Base-by-base conservation (phyloP, 2,797 vertebrate species). In the Mareca strepera region DNA sequence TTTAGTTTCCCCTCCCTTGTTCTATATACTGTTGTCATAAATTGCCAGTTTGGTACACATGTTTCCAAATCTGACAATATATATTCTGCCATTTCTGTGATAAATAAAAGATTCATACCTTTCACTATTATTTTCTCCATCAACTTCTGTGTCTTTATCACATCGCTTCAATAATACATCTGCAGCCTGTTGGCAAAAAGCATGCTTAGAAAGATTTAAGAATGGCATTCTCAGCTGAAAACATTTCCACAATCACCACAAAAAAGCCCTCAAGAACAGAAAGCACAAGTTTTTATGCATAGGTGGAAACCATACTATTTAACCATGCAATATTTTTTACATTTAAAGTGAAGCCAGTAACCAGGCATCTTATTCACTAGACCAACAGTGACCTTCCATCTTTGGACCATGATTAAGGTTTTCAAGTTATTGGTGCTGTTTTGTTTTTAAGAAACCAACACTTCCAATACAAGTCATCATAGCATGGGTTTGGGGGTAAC, bases 111-210 rank as follows among this genome's bases (percentile, higher is more conserved):
- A 86, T 83, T 84, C 97, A 63, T 95, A 99, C 99, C 98, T 98
- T 97, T 98, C 98, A 95, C 97, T 97, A 96, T 98, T 98, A 98
- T 98, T 98, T 96, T 98, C 98, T 92, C 97, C 97, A 89, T 98
- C 98, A 31, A 97, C 93, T 95, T 98, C 98, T 91, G 98, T 95
- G 90, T 98, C 98, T 98, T 98, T 98, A 96, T 98, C 97, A 59
- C 97, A 98, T 69, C 97, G 97, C 94, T 99, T 98, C 97, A 99
- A 97, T 83, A 98, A 94, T 56, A 98, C 31, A 5, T 96, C 98
- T 96, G 95, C 84, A 96, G 96, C 53, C 98, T 98, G 94, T 89
- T 83, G 94, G 88, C 82, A 91, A 95, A 91, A 94, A 29, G 29
- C 2, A 62, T 6, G 17, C 55, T 92, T 46, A 96, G 50, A 80